Evolutionary conservation across 2,113 vertebrate species (phyloP).

Genomic region (Cyanoramphus novaezelandiae): DNA sequence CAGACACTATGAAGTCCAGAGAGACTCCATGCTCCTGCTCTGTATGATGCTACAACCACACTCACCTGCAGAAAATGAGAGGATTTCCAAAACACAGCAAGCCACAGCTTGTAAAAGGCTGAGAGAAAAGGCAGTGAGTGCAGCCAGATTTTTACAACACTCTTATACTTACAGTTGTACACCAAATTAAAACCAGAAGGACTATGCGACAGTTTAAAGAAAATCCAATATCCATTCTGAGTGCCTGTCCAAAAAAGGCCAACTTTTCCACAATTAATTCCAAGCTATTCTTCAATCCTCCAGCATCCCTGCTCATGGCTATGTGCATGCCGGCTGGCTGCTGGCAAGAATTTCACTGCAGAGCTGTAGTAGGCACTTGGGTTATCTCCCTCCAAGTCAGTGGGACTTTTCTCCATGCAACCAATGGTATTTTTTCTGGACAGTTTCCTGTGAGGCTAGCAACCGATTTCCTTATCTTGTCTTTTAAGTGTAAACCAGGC

Average conservation of each 20-base stretch:
- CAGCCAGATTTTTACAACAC: neutral
- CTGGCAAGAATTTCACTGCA: neutral
- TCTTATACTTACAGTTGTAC: neutral
- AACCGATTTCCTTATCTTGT: neutral
- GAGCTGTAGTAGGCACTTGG: neutral
- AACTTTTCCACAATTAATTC: constrained; percentile 35
- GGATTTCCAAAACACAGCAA: neutral
- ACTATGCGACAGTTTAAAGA: neutral
- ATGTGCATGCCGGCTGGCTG: neutral
- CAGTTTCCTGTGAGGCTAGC: neutral
- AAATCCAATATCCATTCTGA: constrained; percentile 5
- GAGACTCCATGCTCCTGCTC: neutral
- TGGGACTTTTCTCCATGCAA: neutral
- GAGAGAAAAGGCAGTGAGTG: neutral
- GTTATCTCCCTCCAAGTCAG: rapidly evolving
- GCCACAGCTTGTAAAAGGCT: neutral
- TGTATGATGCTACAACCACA: neutral
- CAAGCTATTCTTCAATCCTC: neutral
- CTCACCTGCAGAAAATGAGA: neutral
- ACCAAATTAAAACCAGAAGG: constrained; percentile 36
- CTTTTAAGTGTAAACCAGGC: neutral
- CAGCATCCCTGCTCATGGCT: neutral
- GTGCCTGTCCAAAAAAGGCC: neutral
- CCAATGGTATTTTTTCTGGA: rapidly evolving
- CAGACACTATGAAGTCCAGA: neutral